Evolutionary conservation across 1,140 invertebrate species (phyloP), one percentile per base, ranked within the genome.

Genomic region (Chelonus insularis): DNA sequence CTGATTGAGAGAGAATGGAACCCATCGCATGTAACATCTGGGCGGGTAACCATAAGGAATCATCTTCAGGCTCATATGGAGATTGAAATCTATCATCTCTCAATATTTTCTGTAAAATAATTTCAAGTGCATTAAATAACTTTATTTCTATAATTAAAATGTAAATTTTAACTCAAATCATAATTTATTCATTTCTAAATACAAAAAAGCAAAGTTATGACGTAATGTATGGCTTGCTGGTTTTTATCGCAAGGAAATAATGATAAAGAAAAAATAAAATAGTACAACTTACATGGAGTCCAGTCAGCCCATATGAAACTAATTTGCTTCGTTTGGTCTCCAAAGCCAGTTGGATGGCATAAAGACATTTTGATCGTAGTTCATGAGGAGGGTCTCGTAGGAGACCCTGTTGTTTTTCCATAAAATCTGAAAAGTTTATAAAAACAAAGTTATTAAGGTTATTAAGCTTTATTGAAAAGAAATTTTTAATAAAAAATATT

Each of bases 11-110:
- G 12, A 87, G 84, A 66, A 95, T 89, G 0, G 90, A 90, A 43
- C 88, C 86, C 55, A 95, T 91, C 8, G 93, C 87, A 39, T 91
- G 88, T 41, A 97, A 81, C 37, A 97, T 83, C 78, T 97, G 94
- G 1, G 93, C 91, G 8, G 94, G 92, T 64, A 96, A 81, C 93
- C 93, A 96, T 34, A 93, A 81, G 0, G 92, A 93, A 78, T 96
- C 94, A 76, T 94, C 91, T 82, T 95, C 93, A 2, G 90, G 91
- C 77, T 96, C 94, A 67, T 93, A 89, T 5, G 90, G 89, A n/a
- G 92, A 89, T 70, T 95, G 93, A 73, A 96, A 96, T 61, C 93
- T 84, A 73, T 95, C 91, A 81, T 97, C 94, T 64, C 92, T 86
- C 21, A 97, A 83, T 68, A 96, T 88, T 86, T 91, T 91, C 94